Evolutionary conservation across 2,888 invertebrate genomes (phyloP), one percentile per base, ranked within the genome.

Genomic region (Scrobipalpa costella): DNA sequence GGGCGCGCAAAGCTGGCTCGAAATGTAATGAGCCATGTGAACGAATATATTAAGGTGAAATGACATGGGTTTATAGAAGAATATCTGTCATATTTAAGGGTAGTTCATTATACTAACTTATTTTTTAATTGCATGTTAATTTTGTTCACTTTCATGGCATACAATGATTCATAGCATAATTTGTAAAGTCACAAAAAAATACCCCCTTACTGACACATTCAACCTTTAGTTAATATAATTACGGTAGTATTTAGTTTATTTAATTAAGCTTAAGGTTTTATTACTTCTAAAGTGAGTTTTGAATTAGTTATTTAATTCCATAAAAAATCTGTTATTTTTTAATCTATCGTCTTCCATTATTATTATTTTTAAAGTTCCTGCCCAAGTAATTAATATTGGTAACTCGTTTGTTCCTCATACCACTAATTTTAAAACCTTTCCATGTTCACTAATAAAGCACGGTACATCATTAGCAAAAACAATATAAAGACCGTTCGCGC

Each of bases 1-100:
- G 68, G 75, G 79, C 76, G 73, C 71, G 78, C 80, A 79, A 77
- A 80, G 76, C 72, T 70, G 76, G 77, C 76, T 73, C 76, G 73
- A 70, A 71, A 66, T 72, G 74, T 78, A 83, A 82, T 79, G 77
- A 81, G 75, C 71, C 69, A 57, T 67, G 64, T 73, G 75, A 76
- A 81, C 71, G 77, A 80, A 81, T 82, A 78, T 80, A 78, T 84
- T 80, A 77, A 62, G 21, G 58, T 40, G 47, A 66, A 63, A 57
- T 63, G 57, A 65, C 63, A 61, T n/a, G 57, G 36, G 63, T 63
- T 61, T 65, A 15, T 36, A 9, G 40, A 21, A 38, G 13, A 13
- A 7, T 64, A 64, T 60, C 52, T 61, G 50, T 61, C 61, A 38
- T 61, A 62, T 64, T 57, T 64, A 59, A 58, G 27, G 17, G 50